Evolutionary conservation across 1,140 invertebrate species (phyloP).

Genomic region (Chlorops oryzae): DNA sequence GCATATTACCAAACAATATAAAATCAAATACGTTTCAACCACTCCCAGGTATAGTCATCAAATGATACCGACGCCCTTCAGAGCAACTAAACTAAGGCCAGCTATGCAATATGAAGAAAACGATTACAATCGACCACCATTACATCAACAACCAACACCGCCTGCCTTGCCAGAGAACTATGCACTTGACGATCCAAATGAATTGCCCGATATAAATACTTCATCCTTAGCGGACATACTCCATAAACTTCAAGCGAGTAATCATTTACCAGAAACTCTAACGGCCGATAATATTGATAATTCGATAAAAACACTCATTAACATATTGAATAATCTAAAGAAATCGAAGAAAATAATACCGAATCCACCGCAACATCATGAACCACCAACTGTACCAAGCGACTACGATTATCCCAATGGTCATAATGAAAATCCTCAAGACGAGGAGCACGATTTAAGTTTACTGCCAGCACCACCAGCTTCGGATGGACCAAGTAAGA

Average conservation of each 20-base stretch:
- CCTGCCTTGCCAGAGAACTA: slow-evolving; percentile 2
- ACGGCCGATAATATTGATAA: slow-evolving; percentile 69
- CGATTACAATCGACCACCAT: slow-evolving; percentile 10
- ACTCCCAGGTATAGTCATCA: slow-evolving; percentile 9
- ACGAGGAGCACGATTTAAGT: not conserved
- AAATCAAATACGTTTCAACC: slow-evolving; percentile 8
- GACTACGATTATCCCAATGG: slow-evolving; percentile 23
- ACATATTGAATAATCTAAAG: slow-evolving; percentile 63
- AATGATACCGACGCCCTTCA: slow-evolving; percentile 11
- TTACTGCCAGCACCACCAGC: too few species aligned
- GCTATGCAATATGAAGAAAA: slow-evolving; percentile 24
- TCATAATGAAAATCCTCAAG: slow-evolving; percentile 9
- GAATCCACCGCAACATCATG: slow-evolving; percentile 43
- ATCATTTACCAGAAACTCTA: slow-evolving; percentile 65
- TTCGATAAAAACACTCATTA: slow-evolving; percentile 67
- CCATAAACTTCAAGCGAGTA: slow-evolving; percentile 62
- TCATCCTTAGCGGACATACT: slow-evolving; percentile 51
- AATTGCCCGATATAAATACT: slow-evolving; percentile 38
- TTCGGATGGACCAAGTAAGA: slow-evolving; percentile 28
- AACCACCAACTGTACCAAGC: slow-evolving; percentile 15
- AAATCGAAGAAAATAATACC: slow-evolving; percentile 47
- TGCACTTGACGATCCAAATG: slow-evolving; percentile 22
- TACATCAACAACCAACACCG: slow-evolving; percentile 3
- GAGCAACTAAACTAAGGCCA: slow-evolving; percentile 34
- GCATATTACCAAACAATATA: too few species aligned